Percentiles rank a stretch among this genome's conserved stretches.
Conservation (phyloP, 1,140 invertebrate species). For the Diorhabda sublineata region DNA sequence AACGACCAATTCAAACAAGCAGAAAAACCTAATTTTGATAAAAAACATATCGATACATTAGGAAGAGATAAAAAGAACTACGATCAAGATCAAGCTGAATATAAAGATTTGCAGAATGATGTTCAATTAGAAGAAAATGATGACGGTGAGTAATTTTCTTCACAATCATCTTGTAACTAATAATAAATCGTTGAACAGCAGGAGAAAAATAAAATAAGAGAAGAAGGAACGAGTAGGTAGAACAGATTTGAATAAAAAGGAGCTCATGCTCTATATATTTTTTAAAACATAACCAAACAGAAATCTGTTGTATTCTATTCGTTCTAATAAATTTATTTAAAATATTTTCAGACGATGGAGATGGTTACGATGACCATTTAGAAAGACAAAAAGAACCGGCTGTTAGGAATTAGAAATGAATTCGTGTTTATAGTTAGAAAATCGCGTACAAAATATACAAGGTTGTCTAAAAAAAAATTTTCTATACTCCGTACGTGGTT, state of each 20-base stretch:
- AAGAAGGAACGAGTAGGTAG: too few species aligned
- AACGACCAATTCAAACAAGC: slow-evolving; percentile 21
- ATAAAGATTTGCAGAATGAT: slow-evolving; percentile 31
- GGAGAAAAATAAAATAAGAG: too few species aligned
- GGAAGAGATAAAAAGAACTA: slow-evolving; percentile 20
- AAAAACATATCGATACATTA: slow-evolving; percentile 20
- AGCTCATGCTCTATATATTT: too few species aligned
- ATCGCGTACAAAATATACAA: too few species aligned
- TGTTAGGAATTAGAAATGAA: slow-evolving; percentile 29
- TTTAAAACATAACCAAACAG: too few species aligned
- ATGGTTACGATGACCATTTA: slow-evolving; percentile 30
- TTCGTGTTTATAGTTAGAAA: not conserved
- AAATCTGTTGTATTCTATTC: too few species aligned
- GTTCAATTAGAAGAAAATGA: slow-evolving; percentile 32
- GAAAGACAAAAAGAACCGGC: slow-evolving; percentile 31
- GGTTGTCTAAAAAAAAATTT: not conserved
- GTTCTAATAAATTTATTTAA: too few species aligned
- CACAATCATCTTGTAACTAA: too few species aligned
- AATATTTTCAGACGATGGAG: slow-evolving; percentile 31
- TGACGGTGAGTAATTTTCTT: slow-evolving; percentile 24
- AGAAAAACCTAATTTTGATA: slow-evolving; percentile 25
- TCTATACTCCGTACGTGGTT: too few species aligned
- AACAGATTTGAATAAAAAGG: too few species aligned
- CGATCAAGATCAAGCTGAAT: slow-evolving; percentile 29
- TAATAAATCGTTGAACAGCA: too few species aligned